A percentile compares a stretch with the other conserved stretches of the same genome.
Conservation (phyloP, 2,888 invertebrate genomes). For the Drosophila ustulata region DNA sequence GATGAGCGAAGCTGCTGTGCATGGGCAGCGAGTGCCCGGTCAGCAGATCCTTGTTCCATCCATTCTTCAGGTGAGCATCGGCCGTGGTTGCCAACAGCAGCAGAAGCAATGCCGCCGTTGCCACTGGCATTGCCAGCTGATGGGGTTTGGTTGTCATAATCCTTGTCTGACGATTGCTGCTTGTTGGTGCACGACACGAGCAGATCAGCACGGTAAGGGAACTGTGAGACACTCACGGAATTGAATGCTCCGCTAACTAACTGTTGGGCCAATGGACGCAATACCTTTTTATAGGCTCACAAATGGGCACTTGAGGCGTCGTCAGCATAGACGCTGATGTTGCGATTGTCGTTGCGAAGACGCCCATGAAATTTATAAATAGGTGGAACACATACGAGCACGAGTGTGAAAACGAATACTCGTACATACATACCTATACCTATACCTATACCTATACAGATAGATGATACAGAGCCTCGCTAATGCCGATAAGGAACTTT, state of each 20-base stretch:
- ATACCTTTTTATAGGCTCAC: constrained; percentile 62
- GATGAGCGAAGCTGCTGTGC: constrained; percentile 75
- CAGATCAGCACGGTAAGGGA: not conserved
- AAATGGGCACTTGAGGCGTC: constrained; percentile 33
- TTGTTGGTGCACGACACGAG: not conserved
- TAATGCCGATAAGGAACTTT: constrained; percentile 49
- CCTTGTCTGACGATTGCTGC: constrained; percentile 6
- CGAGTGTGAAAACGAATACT: too few species aligned
- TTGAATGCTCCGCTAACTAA: constrained; percentile 50
- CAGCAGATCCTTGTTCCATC: constrained; percentile 26
- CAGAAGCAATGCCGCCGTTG: constrained; percentile 36
- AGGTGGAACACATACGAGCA: not conserved
- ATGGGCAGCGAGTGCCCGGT: constrained; percentile 64
- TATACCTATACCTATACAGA: constrained; percentile 6
- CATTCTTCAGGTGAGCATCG: constrained; percentile 14
- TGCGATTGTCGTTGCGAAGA: constrained; percentile 19
- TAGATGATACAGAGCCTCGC: constrained; percentile 25
- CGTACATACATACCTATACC: constrained; percentile 8
- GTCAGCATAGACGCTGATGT: constrained; percentile 27
- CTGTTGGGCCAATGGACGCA: constrained; percentile 32
- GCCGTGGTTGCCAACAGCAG: constrained; percentile 31
- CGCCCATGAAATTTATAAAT: constrained; percentile 46
- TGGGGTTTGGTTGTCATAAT: constrained; percentile 52
- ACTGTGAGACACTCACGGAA: constrained; percentile 20
- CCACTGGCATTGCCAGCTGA: constrained; percentile 21